These are phyloP conservation scores for Merops nubicus DNA, from an alignment of 2,113 vertebrate species.

Conservation along the genomic window DNA sequence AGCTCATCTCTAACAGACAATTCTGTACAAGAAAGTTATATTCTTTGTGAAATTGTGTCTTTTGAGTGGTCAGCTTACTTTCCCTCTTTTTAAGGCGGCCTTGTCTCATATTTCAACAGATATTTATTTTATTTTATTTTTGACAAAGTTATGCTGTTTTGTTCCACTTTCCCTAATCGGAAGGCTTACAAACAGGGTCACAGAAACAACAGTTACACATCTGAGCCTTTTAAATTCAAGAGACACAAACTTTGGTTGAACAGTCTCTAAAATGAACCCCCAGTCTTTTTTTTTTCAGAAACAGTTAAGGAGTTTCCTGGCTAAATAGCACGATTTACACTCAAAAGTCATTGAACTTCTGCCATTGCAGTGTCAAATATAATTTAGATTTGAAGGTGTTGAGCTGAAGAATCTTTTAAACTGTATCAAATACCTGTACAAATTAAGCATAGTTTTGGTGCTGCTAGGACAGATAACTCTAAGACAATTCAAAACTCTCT, in stretches of 20 bases:
- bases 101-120: background rate
- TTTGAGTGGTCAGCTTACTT: background rate
- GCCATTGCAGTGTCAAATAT: background rate
- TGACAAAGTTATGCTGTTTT: background rate
- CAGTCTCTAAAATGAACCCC: background rate
- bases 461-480: background rate
- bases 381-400: background rate
- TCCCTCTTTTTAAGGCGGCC: fast-evolving
- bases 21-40: background rate
- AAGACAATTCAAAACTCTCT: background rate
- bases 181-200: background rate
- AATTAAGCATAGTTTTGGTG: background rate
- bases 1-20: background rate
- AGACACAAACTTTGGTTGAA: background rate
- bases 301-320: background rate
- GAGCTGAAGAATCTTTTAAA: background rate
- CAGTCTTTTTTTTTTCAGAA: background rate
- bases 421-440: fast-evolving
- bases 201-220: background rate
- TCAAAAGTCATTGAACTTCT: background rate
- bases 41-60: background rate
- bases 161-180: background rate
- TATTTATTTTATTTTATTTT: background rate
- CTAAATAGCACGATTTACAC: background rate
- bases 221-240: background rate